A percentile compares a stretch with the other conserved stretches of the same genome.
Evolutionary conservation across 2,113 vertebrate species (phyloP).

Genomic region (Melospiza melodia): DNA sequence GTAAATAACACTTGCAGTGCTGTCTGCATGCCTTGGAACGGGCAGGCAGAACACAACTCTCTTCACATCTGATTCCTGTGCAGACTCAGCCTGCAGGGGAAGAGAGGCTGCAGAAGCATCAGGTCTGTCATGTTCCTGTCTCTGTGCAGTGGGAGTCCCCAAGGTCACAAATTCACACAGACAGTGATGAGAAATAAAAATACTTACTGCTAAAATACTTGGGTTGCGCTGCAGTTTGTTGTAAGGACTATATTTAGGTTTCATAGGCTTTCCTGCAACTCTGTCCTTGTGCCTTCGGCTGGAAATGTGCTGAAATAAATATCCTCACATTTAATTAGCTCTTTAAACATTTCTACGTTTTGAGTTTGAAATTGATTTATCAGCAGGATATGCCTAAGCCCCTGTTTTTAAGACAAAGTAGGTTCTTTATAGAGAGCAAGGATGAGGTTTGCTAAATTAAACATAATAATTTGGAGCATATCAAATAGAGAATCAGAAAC

Average conservation of each 20-base stretch:
- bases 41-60: conserved; percentile 10
- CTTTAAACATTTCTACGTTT: conserved; percentile 29
- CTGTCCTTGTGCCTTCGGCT: conserved; percentile 98
- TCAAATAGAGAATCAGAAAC: conserved; percentile 1
- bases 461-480: conserved; percentile 22
- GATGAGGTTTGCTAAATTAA: conserved; percentile 17
- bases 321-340: conserved; percentile 60
- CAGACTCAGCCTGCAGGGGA: neutral
- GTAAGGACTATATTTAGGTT: conserved; percentile 96
- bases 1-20: neutral
- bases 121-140: neutral
- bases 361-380: conserved; percentile 23
- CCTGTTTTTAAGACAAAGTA: neutral
- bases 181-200: conserved; percentile 18
- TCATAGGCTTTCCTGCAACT: conserved; percentile 94
- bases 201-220: conserved; percentile 87
- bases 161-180: neutral
- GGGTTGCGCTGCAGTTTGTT: conserved; percentile 90
- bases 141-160: neutral
- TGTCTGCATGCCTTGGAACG: neutral
- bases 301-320: conserved; percentile 92
- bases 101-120: neutral
- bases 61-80: neutral
- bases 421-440: neutral
- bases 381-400: neutral